These are phyloP conservation scores for Yponomeuta plumbellus DNA, from an alignment of 2,888 invertebrate species.

Conservation along the genomic window DNA sequence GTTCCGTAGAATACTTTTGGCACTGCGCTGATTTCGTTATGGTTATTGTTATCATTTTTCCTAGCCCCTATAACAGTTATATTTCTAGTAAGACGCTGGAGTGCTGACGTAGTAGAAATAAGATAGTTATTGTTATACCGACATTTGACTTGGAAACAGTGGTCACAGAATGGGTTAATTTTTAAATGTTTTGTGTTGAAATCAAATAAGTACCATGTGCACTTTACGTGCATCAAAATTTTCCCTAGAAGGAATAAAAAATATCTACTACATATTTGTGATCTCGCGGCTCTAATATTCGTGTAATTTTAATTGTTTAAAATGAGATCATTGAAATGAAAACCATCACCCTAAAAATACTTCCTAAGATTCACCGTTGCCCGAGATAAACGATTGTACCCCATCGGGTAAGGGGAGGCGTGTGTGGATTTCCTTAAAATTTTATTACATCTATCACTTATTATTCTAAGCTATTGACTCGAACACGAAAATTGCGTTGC, in stretches of 20 bases:
- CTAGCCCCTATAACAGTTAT: neutral
- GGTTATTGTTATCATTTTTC: neutral
- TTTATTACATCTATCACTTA: slow-evolving; percentile 71
- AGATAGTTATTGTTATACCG: too few relatives aligned
- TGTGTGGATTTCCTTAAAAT: slow-evolving; percentile 66
- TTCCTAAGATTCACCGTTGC: neutral
- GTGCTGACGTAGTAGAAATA: neutral
- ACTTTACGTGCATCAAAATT: too few relatives aligned
- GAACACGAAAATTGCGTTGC: slow-evolving; percentile 72
- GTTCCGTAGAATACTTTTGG: neutral
- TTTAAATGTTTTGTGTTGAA: too few relatives aligned
- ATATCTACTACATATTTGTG: too few relatives aligned
- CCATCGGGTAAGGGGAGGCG: slow-evolving; percentile 35
- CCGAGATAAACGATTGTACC: slow-evolving; percentile 8
- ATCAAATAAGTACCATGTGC: too few relatives aligned
- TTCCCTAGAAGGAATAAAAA: too few relatives aligned
- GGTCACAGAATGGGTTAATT: too few relatives aligned
- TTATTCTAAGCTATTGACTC: slow-evolving; percentile 75
- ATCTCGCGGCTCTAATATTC: too few relatives aligned
- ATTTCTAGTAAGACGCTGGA: neutral
- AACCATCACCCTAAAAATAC: too few relatives aligned
- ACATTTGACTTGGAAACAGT: too few relatives aligned
- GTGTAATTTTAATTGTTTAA: too few relatives aligned
- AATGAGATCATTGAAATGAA: too few relatives aligned
- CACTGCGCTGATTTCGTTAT: slow-evolving; percentile 2